Evolutionary conservation across 1,140 invertebrate genomes (phyloP).

Genomic region (Goniozus legneri): DNA sequence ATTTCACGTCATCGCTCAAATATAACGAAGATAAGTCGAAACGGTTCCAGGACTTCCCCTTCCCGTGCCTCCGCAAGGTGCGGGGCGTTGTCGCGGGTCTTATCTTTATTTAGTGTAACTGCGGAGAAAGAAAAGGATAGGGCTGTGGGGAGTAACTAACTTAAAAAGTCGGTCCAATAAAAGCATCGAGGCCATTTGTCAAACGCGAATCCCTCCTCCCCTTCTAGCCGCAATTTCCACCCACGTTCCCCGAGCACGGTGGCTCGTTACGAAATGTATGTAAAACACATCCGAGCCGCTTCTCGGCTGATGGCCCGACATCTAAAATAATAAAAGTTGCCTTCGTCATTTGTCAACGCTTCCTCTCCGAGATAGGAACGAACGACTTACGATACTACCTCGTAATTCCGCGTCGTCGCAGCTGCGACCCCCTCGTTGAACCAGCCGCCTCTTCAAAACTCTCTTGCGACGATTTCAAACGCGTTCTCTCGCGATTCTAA

Average conservation of each 20-base stretch:
- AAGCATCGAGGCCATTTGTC: slow-evolving; percentile 49
- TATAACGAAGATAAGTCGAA: no score
- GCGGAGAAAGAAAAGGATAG: slow-evolving; percentile 7
- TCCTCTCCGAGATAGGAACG: slow-evolving; percentile 26
- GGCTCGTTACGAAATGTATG: slow-evolving; percentile 42
- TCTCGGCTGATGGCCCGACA: slow-evolving; percentile 41
- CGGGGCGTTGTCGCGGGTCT: no score
- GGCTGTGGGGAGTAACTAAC: slow-evolving; percentile 20
- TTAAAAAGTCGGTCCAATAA: slow-evolving; percentile 49
- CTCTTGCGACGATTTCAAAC: neutral
- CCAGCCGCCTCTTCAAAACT: slow-evolving; percentile 2
- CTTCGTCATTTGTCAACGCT: slow-evolving; percentile 55
- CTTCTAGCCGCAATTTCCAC: no score
- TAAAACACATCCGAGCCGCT: slow-evolving; percentile 45
- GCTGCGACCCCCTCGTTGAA: slow-evolving; percentile 18
- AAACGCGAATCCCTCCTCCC: slow-evolving; percentile 24
- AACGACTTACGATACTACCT: slow-evolving; percentile 23
- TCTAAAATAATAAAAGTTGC: slow-evolving; percentile 56
- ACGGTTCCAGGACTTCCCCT: no score
- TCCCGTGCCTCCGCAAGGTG: no score
- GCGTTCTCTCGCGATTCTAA: slow-evolving; percentile 12
- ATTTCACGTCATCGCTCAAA: no score
- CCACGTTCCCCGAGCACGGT: slow-evolving; percentile 16
- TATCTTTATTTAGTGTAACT: slow-evolving; percentile 45
- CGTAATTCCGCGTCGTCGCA: slow-evolving; percentile 34